Evolutionary conservation across 2,113 vertebrate genomes (phyloP).

Genomic region (Clarias batrachus): DNA sequence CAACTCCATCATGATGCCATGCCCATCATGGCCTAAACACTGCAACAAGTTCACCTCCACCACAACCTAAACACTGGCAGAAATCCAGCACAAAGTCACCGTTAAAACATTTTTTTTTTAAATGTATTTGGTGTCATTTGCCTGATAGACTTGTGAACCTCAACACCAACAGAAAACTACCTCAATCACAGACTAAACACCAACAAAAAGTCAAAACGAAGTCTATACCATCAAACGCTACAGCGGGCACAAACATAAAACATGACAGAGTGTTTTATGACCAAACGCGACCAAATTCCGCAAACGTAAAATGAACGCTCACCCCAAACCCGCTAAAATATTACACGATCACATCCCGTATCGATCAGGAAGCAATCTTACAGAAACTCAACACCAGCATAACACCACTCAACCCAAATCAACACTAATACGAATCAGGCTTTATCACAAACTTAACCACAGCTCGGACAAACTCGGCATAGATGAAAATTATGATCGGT

Average conservation of each 20-base stretch:
- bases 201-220: neutral
- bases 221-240: neutral
- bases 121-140: neutral
- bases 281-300: no score
- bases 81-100: neutral
- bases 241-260: neutral
- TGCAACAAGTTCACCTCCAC: neutral
- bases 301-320: no score
- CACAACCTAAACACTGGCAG: neutral
- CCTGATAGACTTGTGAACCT: neutral
- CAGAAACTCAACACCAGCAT: no score
- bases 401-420: neutral
- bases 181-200: neutral
- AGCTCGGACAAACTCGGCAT: neutral
- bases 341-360: no score
- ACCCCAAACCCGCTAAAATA: no score
- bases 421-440: neutral
- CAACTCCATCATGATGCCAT: neutral
- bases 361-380: no score
- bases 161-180: neutral
- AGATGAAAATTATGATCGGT: neutral
- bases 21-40: neutral
- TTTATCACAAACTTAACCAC: neutral
- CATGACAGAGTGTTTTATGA: no score
- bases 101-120: no score